phyloP scores from a whole-genome alignment of 1,140 invertebrate species.

The Cryptotermes secundus region DNA sequence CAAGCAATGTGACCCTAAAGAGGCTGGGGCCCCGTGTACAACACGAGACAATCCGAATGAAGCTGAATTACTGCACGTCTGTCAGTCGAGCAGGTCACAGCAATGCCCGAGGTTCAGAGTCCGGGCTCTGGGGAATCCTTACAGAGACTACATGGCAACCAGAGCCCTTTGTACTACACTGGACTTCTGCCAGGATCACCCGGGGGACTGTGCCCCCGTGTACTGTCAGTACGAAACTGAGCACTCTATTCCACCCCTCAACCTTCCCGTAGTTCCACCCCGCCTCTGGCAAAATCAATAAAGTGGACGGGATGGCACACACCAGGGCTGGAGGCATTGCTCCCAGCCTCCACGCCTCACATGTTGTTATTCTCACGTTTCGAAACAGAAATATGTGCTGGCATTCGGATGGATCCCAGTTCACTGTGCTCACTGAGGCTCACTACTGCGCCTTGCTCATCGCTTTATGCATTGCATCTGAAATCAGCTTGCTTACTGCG shows the following conservation, averaged over 20 bases:
- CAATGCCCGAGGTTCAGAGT: neutral
- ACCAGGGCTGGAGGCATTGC: neutral
- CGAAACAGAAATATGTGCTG: no score
- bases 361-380: no score
- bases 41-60: no score
- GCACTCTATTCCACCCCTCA: neutral
- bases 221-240: neutral
- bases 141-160: neutral
- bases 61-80: no score
- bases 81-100: neutral
- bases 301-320: neutral
- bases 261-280: neutral
- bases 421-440: no score
- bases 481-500: no score
- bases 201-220: neutral
- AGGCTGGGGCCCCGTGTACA: no score
- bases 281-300: constrained; percentile 2
- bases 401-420: no score
- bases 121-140: neutral
- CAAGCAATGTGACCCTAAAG: no score
- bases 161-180: neutral
- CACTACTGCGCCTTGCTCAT: no score
- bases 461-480: no score
- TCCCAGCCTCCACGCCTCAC: neutral
- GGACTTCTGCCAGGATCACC: constrained; percentile 1